Conservation (phyloP, 64 coral and sea anemone genomes). For the Dendronephthya gigantea region DNA sequence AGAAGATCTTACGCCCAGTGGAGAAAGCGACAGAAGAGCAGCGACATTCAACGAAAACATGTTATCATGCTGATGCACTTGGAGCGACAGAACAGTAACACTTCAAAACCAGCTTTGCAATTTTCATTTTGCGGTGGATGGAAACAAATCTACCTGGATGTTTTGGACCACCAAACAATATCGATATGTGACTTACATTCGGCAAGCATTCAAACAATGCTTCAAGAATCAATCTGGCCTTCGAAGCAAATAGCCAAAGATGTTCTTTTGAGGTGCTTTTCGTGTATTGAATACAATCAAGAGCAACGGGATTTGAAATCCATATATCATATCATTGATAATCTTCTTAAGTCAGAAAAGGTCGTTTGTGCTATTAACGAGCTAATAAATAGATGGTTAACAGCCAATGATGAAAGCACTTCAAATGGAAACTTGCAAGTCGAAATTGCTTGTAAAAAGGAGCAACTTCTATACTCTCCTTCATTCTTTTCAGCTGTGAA, state of each 20-base stretch:
- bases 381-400: neutral
- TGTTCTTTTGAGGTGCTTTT: conserved; percentile 49
- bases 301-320: neutral
- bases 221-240: conserved; percentile 34
- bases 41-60: conserved; percentile 31
- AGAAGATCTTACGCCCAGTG: neutral
- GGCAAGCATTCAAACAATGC: conserved; percentile 22
- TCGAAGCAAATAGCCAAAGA: conserved; percentile 45
- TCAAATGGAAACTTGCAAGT: neutral
- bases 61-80: conserved; percentile 58
- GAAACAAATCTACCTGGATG: conserved; percentile 68
- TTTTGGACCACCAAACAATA: conserved; percentile 40
- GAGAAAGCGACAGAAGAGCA: neutral
- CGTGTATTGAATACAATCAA: neutral
- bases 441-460: neutral
- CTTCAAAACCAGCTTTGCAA: conserved; percentile 32
- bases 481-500: neutral
- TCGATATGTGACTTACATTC: conserved; percentile 34
- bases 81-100: conserved; percentile 24
- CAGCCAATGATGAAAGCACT: neutral
- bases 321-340: neutral
- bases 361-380: neutral
- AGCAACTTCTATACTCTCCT: neutral
- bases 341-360: neutral
- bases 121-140: conserved; percentile 67